Evolutionary conservation across 2,888 invertebrate genomes (phyloP).

Genomic region (Dromius quadrimaculatus): DNA sequence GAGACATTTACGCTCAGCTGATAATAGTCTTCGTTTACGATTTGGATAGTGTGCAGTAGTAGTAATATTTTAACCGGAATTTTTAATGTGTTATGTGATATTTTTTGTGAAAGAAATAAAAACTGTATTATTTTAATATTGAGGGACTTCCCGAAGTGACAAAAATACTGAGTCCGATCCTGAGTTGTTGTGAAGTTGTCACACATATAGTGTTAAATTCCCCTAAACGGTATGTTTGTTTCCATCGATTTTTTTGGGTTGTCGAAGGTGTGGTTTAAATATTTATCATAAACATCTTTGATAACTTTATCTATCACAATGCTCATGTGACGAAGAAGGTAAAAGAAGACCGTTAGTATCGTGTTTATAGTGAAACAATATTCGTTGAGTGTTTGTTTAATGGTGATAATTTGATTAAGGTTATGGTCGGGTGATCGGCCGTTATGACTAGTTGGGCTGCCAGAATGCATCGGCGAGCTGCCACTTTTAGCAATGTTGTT

Average conservation of each 20-base stretch:
- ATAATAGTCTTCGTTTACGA: too few species aligned
- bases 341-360: constrained; percentile 29
- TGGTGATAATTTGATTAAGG: constrained; percentile 43
- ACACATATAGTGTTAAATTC: constrained; percentile 37
- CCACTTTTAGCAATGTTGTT: constrained; percentile 90
- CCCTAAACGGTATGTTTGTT: constrained; percentile 52
- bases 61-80: too few species aligned
- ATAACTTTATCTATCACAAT: constrained; percentile 36
- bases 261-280: constrained; percentile 59
- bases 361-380: constrained; percentile 14
- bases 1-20: too few species aligned
- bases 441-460: constrained; percentile 93
- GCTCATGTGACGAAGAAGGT: constrained; percentile 47
- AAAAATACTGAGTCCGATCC: background rate
- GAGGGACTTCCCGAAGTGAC: too few species aligned
- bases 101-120: too few species aligned
- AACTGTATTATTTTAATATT: too few species aligned
- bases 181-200: constrained; percentile 18
- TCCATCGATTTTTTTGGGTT: constrained; percentile 59
- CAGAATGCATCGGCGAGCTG: constrained; percentile 91
- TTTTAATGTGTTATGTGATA: too few species aligned
- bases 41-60: too few species aligned
- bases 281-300: constrained; percentile 55
- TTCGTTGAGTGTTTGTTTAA: constrained; percentile 38
- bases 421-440: constrained; percentile 52